Evolutionary conservation across 1,140 invertebrate species (phyloP).

Genomic region (Megathymus violae): DNA sequence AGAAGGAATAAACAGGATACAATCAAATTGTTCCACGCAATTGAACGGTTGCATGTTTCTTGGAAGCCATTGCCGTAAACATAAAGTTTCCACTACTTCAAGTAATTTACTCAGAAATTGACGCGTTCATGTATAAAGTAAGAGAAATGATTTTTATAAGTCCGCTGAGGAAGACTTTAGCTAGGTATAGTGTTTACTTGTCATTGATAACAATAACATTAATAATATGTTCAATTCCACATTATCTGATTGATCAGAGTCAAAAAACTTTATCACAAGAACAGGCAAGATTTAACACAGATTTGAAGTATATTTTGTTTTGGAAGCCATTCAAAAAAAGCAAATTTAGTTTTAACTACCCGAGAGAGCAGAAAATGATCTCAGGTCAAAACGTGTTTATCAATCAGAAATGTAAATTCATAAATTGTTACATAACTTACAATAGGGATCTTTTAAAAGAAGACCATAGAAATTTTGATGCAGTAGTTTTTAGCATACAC

Average conservation of each 20-base stretch:
- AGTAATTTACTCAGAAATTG: constrained; percentile 9
- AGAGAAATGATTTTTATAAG: constrained; percentile 62
- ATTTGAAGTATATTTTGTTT: constrained; percentile 67
- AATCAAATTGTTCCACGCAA: constrained; percentile 23
- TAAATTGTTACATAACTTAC: constrained; percentile 68
- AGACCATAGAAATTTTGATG: constrained; percentile 58
- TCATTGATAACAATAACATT: constrained; percentile 35
- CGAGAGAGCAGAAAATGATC: constrained; percentile 18
- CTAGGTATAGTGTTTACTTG: constrained; percentile 42
- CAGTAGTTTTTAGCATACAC: constrained; percentile 57
- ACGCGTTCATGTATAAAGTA: constrained; percentile 55
- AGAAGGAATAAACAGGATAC: constrained; percentile 35
- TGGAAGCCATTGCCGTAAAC: background rate
- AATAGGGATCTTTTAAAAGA: constrained; percentile 47
- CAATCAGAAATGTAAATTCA: constrained; percentile 59
- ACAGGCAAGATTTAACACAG: constrained; percentile 46
- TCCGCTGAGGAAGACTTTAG: constrained; percentile 46
- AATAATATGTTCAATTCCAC: constrained; percentile 43
- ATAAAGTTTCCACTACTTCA: background rate
- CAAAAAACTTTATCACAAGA: constrained; percentile 5
- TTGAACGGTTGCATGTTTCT: background rate
- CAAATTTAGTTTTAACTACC: constrained; percentile 14
- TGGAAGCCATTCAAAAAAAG: constrained; percentile 46
- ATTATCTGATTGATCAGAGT: constrained; percentile 21
- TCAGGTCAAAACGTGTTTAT: constrained; percentile 61